Percentiles rank a stretch among this genome's conserved stretches.
Evolutionary conservation across 2,888 invertebrate species (phyloP).

Genomic region (Erynnis tages): DNA sequence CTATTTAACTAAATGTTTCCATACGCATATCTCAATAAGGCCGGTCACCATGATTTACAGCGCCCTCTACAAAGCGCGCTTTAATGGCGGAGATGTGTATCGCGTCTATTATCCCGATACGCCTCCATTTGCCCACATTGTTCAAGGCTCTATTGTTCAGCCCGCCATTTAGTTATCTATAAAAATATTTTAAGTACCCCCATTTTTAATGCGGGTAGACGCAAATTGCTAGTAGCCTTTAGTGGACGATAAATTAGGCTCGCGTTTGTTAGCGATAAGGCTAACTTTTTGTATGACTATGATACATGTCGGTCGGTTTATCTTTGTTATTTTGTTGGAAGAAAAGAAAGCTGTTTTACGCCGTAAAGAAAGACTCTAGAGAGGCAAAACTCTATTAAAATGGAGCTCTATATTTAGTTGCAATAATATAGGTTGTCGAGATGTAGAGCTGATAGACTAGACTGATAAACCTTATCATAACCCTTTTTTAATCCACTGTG

Average conservation of each 20-base stretch:
- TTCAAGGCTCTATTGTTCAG: conserved; percentile 35
- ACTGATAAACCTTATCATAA: too few relatives aligned
- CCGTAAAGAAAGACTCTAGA: too few relatives aligned
- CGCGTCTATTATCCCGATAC: conserved; percentile 30
- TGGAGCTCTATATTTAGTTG: too few relatives aligned
- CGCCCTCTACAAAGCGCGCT: conserved; percentile 14
- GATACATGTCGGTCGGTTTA: background rate
- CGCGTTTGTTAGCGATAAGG: background rate
- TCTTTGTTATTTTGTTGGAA: too few relatives aligned
- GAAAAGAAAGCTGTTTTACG: too few relatives aligned
- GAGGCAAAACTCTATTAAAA: too few relatives aligned
- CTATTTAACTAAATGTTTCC: too few relatives aligned
- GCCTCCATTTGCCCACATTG: conserved; percentile 40
- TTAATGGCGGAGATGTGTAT: conserved; percentile 22
- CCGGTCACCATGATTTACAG: conserved; percentile 18
- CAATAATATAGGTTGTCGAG: too few relatives aligned
- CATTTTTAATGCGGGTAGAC: conserved; percentile 20
- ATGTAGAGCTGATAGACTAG: too few relatives aligned
- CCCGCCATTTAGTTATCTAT: conserved; percentile 35
- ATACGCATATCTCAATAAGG: too few relatives aligned
- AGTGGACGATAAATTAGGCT: background rate
- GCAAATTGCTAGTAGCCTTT: conserved; percentile 18
- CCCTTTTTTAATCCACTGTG: too few relatives aligned
- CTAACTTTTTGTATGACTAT: background rate
- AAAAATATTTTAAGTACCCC: conserved; percentile 32